A percentile compares a stretch with the other conserved stretches of the same genome.
These are phyloP conservation scores for Drosophila pachea DNA, from an alignment of 1,140 invertebrate species.

Conservation along the genomic window DNA sequence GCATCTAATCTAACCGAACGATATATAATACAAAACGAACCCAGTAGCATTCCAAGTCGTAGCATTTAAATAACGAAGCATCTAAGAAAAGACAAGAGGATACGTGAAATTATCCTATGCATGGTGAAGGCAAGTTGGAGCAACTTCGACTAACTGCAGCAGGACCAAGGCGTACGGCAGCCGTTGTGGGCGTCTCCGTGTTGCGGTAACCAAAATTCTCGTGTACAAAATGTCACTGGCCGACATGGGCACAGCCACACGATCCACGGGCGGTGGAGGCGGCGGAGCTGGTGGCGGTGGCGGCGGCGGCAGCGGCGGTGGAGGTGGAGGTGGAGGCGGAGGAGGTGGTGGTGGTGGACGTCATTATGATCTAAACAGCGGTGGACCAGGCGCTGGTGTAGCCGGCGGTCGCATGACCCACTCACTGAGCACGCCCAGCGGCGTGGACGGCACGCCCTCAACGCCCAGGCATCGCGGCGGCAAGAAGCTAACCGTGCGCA, in stretches of 20 bases:
- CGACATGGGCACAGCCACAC: slow-evolving; percentile 73
- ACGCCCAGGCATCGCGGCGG: slow-evolving; percentile 87
- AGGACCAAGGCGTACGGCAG: slow-evolving; percentile 5
- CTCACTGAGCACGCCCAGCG: slow-evolving; percentile 89
- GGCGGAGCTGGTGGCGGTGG: slow-evolving; percentile 39
- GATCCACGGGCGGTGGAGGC: slow-evolving; percentile 49
- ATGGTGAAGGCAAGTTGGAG: slow-evolving; percentile 6
- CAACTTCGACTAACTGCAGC: slow-evolving; percentile 30
- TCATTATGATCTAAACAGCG: slow-evolving; percentile 48
- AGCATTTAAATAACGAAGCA: slow-evolving; percentile 44
- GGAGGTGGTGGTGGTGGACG: slow-evolving; percentile 40
- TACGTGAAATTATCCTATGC: slow-evolving; percentile 48
- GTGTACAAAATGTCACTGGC: slow-evolving; percentile 78
- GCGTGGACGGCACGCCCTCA: slow-evolving; percentile 88
- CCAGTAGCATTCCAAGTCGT: slow-evolving; percentile 65
- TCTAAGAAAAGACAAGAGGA: slow-evolving; percentile 20
- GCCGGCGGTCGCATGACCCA: slow-evolving; percentile 84
- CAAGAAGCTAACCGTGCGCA: slow-evolving; percentile 91
- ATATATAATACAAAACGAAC: slow-evolving; percentile 27
- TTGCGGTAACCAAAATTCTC: slow-evolving; percentile 66
- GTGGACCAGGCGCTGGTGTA: slow-evolving; percentile 11
- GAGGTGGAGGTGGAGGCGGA: slow-evolving; percentile 27
- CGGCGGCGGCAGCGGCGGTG: slow-evolving; percentile 32
- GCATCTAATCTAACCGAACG: slow-evolving; percentile 8
- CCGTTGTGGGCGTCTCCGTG: slow-evolving; percentile 8